Base-by-base conservation (phyloP, 2,888 invertebrate genomes). In the Frankliniella intonsa region DNA sequence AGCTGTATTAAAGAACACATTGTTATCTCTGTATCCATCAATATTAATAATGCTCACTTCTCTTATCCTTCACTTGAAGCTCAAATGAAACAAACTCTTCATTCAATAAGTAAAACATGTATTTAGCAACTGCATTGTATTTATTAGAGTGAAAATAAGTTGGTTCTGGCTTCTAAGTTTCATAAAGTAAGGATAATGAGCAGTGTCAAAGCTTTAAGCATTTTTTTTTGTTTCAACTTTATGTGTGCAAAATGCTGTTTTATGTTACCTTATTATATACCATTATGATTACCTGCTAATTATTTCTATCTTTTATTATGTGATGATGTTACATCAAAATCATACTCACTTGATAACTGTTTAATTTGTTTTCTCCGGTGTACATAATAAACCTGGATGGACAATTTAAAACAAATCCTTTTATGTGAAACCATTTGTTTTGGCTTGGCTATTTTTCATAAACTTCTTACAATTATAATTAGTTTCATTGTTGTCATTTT, bases 261-360 rank as follows among this genome's bases (percentile, higher is more conserved):
- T 76, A 76, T 76, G 69, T 76, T 76, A 76, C 69, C 69, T 76
- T 76, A 76, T 76, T 76, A 22, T 76, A 76, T 76, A 76, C 69
- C 69, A 76, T 76, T 76, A 76, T 22, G 25, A 22, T 76, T 76
- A 76, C 12, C 69, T 8, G 69, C 22, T 76, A 76, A 76, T 76
- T 9, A 76, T 76, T 9, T 25, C 22, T 76, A 76, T 76, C 25
- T 9, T 76, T 76, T 76, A 25, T 12, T 22, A 25, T 10, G 69
- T 76, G 55, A 55, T 19, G 38, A 38, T 38, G 38, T 76, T 76
- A 62, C 69, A 22, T 76, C 69, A 76, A 76, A 25, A 76, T 25
- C 25, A 25, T 10, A 22, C 25, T 25, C 12, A 76, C 69, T 76
- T 76, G 22, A 76, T 25, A 25, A 76, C 69, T 76, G 69, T 76